Evolutionary conservation across 2,888 invertebrate genomes (phyloP).

Genomic region (Fabriciana adippe): DNA sequence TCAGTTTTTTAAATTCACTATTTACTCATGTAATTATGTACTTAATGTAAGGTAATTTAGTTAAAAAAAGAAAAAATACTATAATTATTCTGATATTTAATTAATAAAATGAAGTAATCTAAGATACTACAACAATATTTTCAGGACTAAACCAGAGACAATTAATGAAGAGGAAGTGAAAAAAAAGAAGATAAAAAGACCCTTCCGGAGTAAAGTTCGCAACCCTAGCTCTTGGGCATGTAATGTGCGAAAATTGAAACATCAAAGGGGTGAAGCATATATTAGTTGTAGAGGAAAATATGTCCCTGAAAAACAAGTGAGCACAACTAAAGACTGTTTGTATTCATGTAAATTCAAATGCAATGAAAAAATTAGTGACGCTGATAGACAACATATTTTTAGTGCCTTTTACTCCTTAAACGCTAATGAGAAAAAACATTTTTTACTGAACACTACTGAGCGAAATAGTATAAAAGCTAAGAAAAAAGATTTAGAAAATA

Average conservation of each 20-base stretch:
- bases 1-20: not conserved
- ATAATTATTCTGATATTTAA: too few relatives aligned
- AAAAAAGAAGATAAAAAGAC: constrained; percentile 46
- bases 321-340: constrained; percentile 68
- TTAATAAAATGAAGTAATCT: too few relatives aligned
- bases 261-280: constrained; percentile 73
- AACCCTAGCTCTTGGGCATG: constrained; percentile 73
- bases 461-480: constrained; percentile 58
- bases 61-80: not conserved
- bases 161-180: constrained; percentile 41
- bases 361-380: constrained; percentile 64
- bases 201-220: constrained; percentile 55
- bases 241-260: constrained; percentile 69
- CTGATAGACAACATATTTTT: constrained; percentile 68
- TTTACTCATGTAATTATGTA: not conserved
- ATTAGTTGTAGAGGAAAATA: constrained; percentile 69
- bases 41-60: not conserved
- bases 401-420: constrained; percentile 72
- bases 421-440: constrained; percentile 72
- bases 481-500: constrained; percentile 46
- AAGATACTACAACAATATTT: constrained; percentile 37
- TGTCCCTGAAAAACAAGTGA: constrained; percentile 65
- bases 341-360: constrained; percentile 71
- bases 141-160: constrained; percentile 52
- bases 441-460: constrained; percentile 71